phyloP scores from a whole-genome alignment of 1,140 invertebrate genomes.

The Cephus cinctus region DNA sequence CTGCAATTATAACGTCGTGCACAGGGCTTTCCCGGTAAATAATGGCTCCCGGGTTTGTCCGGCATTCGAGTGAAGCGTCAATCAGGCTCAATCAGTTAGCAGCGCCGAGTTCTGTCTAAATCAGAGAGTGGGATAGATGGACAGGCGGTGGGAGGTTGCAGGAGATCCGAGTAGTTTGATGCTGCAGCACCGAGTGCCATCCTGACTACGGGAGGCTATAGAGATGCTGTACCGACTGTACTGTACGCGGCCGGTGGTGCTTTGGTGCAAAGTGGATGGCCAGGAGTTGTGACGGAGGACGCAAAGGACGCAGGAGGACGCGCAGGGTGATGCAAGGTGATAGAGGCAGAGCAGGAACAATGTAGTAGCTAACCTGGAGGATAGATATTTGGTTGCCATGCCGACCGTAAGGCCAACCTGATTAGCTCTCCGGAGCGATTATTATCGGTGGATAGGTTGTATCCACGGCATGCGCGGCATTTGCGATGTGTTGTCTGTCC shows the following conservation, averaged over 20 bases:
- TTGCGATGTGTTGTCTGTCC: conserved; percentile 6
- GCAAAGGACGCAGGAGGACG: conserved; percentile 10
- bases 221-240: no score
- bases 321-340: conserved; percentile 13
- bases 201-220: no score
- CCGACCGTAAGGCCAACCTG: conserved; percentile 10
- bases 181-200: neutral
- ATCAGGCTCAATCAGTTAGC: conserved; percentile 54
- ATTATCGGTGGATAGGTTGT: neutral
- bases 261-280: no score
- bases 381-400: conserved; percentile 19
- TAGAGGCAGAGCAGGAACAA: conserved; percentile 18
- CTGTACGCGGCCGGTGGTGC: no score
- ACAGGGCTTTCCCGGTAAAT: conserved; percentile 41
- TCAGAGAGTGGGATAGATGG: conserved; percentile 40
- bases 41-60: conserved; percentile 46
- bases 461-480: conserved; percentile 1
- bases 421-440: conserved; percentile 13
- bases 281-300: no score
- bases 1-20: conserved; percentile 51
- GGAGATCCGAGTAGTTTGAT: neutral
- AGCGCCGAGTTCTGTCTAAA: conserved; percentile 43
- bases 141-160: conserved; percentile 18
- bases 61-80: conserved; percentile 51
- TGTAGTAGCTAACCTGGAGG: conserved; percentile 11